Evolutionary conservation across 2,888 invertebrate genomes (phyloP), one percentile per base, ranked within the genome.

Genomic region (Napeogenes sylphis): DNA sequence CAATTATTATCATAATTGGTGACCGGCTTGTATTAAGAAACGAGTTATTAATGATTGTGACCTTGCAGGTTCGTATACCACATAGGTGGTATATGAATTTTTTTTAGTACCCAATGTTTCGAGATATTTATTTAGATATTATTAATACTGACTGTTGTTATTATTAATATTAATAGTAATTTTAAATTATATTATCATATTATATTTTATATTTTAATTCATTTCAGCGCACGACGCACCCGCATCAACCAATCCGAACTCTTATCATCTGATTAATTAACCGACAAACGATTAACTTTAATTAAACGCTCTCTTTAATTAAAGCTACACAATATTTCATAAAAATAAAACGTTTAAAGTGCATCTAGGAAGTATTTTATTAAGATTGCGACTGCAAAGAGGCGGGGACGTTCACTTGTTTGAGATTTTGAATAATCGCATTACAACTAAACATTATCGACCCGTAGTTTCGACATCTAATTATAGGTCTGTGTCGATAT

Each of bases 301-400:
- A 88, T 89, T 87, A 87, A 89, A 87, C 76, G 79, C 78, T 81
- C 82, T 80, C 82, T 86, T 86, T 83, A 86, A 88, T 88, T 88
- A 86, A 84, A 79, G 73, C 72, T 68, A 70, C 72, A 72, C 74
- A 74, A 81, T 82, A 81, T 79, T 80, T 83, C 78, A 83, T 85
- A 82, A 83, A 85, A 84, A 86, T 81, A 83, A 84, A 83, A 70
- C 80, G 78, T 80, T 77, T 77, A 77, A 42, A 65, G 55, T 65
- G 80, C 80, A 85, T 73, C 85, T 89, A 90, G 89, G 89, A 90
- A 90, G 86, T 88, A 30, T 86, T 90, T 89, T 87, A 90, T 88
- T 88, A 84, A 88, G 83, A 88, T 87, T 88, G 84, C 83, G 80
- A 90, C 82, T 84, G 84, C 83, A 81, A 89, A 90, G 83, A 82